Evolutionary conservation across 2,797 vertebrate genomes (phyloP), one percentile per base, ranked within the genome.

Genomic region (Cynodonichthys magdalenae): DNA sequence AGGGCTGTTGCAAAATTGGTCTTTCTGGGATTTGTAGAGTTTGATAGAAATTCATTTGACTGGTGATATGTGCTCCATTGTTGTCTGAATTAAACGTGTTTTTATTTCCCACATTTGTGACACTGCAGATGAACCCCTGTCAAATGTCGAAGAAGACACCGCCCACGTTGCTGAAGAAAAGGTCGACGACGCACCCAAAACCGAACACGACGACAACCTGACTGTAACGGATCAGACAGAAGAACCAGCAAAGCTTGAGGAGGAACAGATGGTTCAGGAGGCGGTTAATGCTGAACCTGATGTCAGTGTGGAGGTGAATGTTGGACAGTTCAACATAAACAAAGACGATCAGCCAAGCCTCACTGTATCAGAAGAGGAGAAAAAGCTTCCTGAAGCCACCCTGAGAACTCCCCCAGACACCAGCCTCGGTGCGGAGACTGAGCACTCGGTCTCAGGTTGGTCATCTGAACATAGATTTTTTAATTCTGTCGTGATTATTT

Each of bases 261-360:
- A 85, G 42, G 75, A 87, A 55, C 61, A 47, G 31, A 18, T 56
- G 0, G 58, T 79, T 48, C 15, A 77, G 53, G 79, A 80, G 3
- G 68, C 85, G 31, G 42, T 65, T 2, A 66, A 67, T 27, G 29
- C 54, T 0, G 59, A 49, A 59, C 53, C 84, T 10, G 88, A 93
- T 5, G 39, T 88, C 24, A 83, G 69, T 1, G 63, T 90, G 42
- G 83, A 88, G 41, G 89, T 93, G 48, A 92, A 93, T 34, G 69
- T 75, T 0, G 90, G 91, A 18, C 90, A 91, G 71, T 91, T 92
- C 36, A 92, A 92, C 69, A 85, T 79, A 78, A 93, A 94, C 66
- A 79, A 93, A 84, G 91, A 93, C 64, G 78, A 86, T 76, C 89
- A 80, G 41, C 84, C 63, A 1, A 79, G 52, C 48, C 86, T 92